These are phyloP conservation scores for Notoglanidium macrostoma DNA, from an alignment of 2,797 vertebrate species.

Conservation along the genomic window DNA sequence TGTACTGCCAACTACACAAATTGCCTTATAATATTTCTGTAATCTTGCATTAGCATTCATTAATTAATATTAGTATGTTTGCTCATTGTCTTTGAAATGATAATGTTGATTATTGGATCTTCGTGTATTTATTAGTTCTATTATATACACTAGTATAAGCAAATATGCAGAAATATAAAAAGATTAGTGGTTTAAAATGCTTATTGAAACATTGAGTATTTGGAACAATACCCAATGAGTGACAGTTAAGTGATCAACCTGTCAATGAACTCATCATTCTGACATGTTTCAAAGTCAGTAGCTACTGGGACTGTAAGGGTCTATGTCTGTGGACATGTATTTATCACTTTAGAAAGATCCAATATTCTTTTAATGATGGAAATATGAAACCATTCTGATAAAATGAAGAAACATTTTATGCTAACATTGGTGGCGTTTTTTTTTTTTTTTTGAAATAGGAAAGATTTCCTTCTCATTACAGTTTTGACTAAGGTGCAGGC, in stretches of 20 bases:
- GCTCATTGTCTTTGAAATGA: background rate
- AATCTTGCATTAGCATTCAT: background rate
- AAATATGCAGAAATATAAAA: constrained; percentile 53
- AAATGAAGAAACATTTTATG: background rate
- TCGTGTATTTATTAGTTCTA: too few species aligned
- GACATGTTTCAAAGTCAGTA: background rate
- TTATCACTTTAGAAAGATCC: background rate
- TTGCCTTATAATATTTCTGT: background rate
- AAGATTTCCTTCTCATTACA: background rate
- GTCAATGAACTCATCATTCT: background rate
- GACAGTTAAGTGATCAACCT: background rate
- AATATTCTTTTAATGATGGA: background rate
- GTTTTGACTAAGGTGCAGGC: background rate
- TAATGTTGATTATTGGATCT: background rate
- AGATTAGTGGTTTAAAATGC: constrained; percentile 31
- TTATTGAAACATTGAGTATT: constrained; percentile 38
- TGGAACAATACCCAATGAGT: background rate
- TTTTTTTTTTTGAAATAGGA: background rate
- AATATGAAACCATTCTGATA: background rate
- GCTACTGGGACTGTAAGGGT: background rate
- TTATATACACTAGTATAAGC: background rate
- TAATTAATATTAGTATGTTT: background rate
- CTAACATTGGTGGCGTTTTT: background rate
- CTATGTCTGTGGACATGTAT: background rate
- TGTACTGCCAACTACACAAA: background rate